Evolutionary conservation across 2,797 vertebrate species (phyloP).

Genomic region (Eurystomus glaucurus): DNA sequence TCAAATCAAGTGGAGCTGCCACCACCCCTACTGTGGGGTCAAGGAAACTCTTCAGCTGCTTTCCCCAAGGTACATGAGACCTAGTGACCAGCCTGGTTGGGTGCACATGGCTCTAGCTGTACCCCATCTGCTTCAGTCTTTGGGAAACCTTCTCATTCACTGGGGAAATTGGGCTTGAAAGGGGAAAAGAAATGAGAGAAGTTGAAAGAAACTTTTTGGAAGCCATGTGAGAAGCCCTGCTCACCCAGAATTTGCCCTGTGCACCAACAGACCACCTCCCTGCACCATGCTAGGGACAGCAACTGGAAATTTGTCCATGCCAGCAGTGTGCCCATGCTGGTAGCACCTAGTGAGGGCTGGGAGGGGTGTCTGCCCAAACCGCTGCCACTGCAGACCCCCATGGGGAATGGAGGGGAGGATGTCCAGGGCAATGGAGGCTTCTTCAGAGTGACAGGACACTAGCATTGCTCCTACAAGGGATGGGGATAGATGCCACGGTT

Average conservation of each 20-base stretch:
- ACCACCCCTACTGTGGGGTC: background rate
- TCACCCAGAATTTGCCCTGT: background rate
- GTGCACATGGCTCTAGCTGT: fast-evolving
- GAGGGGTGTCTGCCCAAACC: background rate
- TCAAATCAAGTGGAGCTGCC: background rate
- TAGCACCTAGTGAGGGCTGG: background rate
- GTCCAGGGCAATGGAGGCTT: background rate
- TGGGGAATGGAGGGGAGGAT: fast-evolving
- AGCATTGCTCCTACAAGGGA: background rate
- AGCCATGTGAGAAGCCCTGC: background rate
- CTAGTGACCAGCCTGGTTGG: background rate
- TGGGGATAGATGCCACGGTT: fast-evolving
- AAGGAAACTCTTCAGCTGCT: background rate
- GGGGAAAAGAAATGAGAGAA: background rate
- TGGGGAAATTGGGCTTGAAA: background rate
- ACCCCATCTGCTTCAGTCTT: fast-evolving
- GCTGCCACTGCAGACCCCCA: fast-evolving
- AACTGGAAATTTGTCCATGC: background rate
- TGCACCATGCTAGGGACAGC: fast-evolving
- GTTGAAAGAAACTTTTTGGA: background rate
- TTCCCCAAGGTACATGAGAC: fast-evolving
- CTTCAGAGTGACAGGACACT: background rate
- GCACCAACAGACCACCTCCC: fast-evolving
- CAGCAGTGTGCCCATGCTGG: fast-evolving
- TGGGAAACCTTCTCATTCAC: background rate